Conservation (phyloP, 2,797 vertebrate species). For the Ctenopoma multispine region DNA sequence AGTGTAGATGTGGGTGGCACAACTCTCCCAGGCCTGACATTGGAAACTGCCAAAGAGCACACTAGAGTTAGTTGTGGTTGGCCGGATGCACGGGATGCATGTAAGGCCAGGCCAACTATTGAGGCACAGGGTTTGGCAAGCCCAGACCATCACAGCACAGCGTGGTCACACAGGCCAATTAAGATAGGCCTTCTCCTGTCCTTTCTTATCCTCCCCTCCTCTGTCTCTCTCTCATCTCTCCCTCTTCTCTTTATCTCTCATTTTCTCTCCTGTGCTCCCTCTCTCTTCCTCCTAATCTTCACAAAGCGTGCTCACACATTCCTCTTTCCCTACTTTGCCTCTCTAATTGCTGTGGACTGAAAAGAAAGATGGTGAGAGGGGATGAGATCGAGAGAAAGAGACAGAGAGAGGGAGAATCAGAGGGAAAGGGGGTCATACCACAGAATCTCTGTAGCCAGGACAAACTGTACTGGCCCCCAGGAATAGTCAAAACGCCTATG, state of each 20-base stretch:
- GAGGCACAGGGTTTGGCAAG: conserved; percentile 83
- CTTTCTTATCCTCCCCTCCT: conserved; percentile 72
- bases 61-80: conserved; percentile 87
- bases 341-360: conserved; percentile 85
- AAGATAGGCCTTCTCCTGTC: conserved; percentile 75
- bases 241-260: conserved; percentile 69
- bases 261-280: conserved; percentile 70
- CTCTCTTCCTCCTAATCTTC: conserved; percentile 70
- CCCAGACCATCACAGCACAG: conserved; percentile 74
- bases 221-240: conserved; percentile 74
- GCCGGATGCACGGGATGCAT: conserved; percentile 86
- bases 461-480: conserved; percentile 76
- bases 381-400: conserved; percentile 75
- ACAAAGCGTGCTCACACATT: conserved; percentile 84
- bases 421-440: conserved; percentile 81
- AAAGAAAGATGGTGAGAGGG: conserved; percentile 78
- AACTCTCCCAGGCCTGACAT: conserved; percentile 81
- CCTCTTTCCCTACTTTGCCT: conserved; percentile 81
- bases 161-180: conserved; percentile 82
- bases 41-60: conserved; percentile 84
- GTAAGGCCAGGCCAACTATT: conserved; percentile 83
- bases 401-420: conserved; percentile 73
- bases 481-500: conserved; percentile 61
- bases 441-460: conserved; percentile 68
- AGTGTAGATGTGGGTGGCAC: conserved; percentile 81